phyloP scores from a whole-genome alignment of 2,113 vertebrate genomes.

The Cairina moschata region DNA sequence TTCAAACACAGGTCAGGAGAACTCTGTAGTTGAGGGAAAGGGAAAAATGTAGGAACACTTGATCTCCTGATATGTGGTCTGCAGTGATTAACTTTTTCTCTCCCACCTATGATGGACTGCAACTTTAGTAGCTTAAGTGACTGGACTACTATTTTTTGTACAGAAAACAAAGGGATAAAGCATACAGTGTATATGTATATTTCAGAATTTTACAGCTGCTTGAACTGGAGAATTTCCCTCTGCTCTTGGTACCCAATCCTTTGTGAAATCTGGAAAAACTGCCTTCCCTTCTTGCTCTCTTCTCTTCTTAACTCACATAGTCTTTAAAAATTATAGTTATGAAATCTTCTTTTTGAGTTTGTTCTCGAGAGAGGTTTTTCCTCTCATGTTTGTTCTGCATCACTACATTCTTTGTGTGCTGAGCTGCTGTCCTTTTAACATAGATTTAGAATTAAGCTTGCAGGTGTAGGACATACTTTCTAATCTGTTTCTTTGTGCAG shows the following conservation, averaged over 20 bases:
- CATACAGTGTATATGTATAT: rapidly evolving
- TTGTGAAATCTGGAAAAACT: not conserved
- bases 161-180: not conserved
- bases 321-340: not conserved
- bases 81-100: not conserved
- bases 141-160: not conserved
- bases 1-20: not conserved
- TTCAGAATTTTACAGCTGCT: not conserved
- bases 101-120: not conserved
- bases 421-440: not conserved
- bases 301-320: not conserved
- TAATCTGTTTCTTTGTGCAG: not conserved
- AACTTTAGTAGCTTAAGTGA: not conserved
- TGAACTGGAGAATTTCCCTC: not conserved
- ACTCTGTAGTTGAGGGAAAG: not conserved
- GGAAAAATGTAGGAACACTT: not conserved
- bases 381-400: not conserved
- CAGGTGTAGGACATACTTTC: not conserved
- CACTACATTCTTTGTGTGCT: not conserved
- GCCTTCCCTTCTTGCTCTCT: not conserved
- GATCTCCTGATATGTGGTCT: not conserved
- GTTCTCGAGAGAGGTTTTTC: not conserved
- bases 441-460: not conserved
- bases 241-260: not conserved
- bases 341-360: not conserved